A percentile compares a stretch with the other conserved stretches of the same genome.
phyloP scores from a whole-genome alignment of 2,113 vertebrate species.

The Hirundichthys speculiger region DNA sequence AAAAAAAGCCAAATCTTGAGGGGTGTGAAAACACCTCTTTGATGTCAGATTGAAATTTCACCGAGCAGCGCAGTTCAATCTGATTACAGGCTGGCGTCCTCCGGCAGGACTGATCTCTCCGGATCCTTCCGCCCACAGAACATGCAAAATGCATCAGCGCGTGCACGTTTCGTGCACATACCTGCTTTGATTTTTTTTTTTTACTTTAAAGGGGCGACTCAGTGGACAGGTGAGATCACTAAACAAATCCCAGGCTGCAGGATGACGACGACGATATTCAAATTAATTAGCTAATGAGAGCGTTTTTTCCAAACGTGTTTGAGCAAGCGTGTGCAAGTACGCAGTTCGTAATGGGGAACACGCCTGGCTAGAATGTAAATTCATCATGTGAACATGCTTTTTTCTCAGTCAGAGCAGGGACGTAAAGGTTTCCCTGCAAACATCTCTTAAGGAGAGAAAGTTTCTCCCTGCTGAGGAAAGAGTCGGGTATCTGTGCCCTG shows the following conservation, averaged over 20 bases:
- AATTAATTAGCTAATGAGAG: slow-evolving; percentile 2
- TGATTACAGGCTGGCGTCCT: slow-evolving; percentile 62
- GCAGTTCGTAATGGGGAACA: no score
- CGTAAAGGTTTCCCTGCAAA: no score
- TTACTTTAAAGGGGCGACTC: slow-evolving; percentile 18
- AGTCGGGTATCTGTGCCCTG: no score
- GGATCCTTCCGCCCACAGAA: slow-evolving; percentile 64
- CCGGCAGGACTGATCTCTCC: slow-evolving; percentile 55
- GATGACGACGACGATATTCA: neutral
- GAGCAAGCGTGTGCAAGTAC: neutral
- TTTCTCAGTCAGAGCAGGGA: no score
- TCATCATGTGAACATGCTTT: no score
- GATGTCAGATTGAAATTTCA: slow-evolving; percentile 66
- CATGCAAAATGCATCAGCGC: slow-evolving; percentile 52
- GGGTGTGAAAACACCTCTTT: slow-evolving; percentile 64
- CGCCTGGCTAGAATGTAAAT: no score
- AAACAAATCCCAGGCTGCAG: slow-evolving; percentile 8
- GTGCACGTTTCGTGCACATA: slow-evolving; percentile 13
- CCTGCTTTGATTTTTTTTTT: slow-evolving; percentile 22
- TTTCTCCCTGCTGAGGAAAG: no score
- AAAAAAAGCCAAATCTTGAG: slow-evolving; percentile 55
- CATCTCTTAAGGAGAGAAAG: no score
- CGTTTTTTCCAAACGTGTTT: slow-evolving; percentile 1
- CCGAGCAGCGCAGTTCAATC: slow-evolving; percentile 49
- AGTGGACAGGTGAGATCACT: slow-evolving; percentile 29